A percentile compares a stretch with the other conserved stretches of the same genome.
phyloP scores from a whole-genome alignment of 2,113 vertebrate genomes.

The Rhinogobius similis region DNA sequence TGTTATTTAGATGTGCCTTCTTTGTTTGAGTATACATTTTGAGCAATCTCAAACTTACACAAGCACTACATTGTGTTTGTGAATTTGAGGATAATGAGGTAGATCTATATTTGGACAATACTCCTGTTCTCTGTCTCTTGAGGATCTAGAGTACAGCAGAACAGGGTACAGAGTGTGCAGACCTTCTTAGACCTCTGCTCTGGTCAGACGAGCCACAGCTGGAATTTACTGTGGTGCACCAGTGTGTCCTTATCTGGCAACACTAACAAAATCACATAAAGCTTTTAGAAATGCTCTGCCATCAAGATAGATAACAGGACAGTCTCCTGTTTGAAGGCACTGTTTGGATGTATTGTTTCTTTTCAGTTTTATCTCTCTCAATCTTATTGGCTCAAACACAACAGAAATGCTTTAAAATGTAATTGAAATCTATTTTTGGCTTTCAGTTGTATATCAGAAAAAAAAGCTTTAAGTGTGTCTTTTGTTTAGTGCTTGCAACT shows the following conservation, averaged over 20 bases:
- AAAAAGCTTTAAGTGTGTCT: not conserved
- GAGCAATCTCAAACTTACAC: no score
- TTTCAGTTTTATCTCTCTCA: not conserved
- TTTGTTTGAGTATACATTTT: no score
- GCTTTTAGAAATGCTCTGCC: not conserved
- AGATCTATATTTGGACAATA: not conserved
- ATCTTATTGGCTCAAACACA: conserved; percentile 1
- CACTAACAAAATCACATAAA: not conserved
- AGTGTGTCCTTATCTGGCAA: not conserved
- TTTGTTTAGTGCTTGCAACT: not conserved
- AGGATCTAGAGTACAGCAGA: no score
- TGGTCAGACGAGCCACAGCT: not conserved
- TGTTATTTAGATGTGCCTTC: not conserved
- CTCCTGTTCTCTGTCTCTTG: not conserved
- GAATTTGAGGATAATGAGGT: not conserved
- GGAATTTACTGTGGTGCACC: not conserved
- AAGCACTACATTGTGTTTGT: not conserved
- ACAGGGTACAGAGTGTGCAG: not conserved
- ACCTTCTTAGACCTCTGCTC: not conserved
- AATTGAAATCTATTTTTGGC: not conserved
- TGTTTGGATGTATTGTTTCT: not conserved
- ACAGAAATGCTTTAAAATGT: not conserved
- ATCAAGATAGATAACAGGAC: not conserved
- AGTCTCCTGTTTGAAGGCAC: not conserved
- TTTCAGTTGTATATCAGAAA: not conserved